These are phyloP conservation scores for Napeogenes sylphis DNA, from an alignment of 2,888 invertebrate species.

Conservation along the genomic window DNA sequence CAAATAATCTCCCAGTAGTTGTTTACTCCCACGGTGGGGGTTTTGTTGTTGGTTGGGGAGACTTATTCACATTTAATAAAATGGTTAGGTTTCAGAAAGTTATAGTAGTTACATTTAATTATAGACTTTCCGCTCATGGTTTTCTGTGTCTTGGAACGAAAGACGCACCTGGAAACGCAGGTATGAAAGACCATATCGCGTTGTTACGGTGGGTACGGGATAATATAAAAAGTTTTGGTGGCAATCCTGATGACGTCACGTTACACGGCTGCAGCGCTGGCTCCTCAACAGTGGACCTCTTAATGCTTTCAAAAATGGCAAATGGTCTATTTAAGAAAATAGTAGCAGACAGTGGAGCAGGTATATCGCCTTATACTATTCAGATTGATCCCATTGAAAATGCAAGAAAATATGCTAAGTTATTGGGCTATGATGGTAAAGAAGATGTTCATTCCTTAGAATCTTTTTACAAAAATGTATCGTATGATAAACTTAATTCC, in stretches of 20 bases:
- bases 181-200: conserved; percentile 43
- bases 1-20: conserved; percentile 47
- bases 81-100: conserved; percentile 40
- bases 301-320: conserved; percentile 37
- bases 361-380: conserved; percentile 30
- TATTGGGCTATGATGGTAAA: conserved; percentile 36
- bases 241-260: conserved; percentile 41
- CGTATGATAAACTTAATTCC: conserved; percentile 39
- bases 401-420: conserved; percentile 35
- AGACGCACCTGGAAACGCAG: conserved; percentile 41
- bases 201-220: conserved; percentile 40
- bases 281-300: conserved; percentile 34
- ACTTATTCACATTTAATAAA: conserved; percentile 36
- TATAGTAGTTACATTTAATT: conserved; percentile 48
- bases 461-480: conserved; percentile 43
- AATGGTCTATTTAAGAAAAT: conserved; percentile 34
- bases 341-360: conserved; percentile 37
- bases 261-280: conserved; percentile 44
- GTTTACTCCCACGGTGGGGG: conserved; percentile 64
- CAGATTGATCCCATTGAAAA: conserved; percentile 37
- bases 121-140: conserved; percentile 42
- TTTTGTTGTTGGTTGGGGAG: conserved; percentile 50
- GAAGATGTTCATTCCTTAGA: conserved; percentile 43
- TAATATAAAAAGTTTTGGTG: conserved; percentile 42
- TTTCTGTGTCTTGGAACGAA: conserved; percentile 38